Conservation (phyloP, 2,888 invertebrate genomes). For the Campoplex nolae region DNA sequence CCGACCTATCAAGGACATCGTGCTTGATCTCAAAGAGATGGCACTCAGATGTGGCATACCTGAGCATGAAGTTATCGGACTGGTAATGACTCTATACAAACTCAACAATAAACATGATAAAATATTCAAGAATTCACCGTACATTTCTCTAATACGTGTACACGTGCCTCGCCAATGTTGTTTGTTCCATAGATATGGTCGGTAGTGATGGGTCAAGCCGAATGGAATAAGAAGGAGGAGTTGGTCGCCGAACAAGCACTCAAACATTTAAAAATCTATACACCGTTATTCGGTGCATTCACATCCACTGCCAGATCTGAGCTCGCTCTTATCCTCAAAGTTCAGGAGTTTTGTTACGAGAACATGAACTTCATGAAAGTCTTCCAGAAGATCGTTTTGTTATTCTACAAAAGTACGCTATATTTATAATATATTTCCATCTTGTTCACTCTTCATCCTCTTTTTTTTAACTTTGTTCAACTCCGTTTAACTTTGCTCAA, state of each 20-base stretch:
- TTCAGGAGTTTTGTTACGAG: conserved; percentile 99
- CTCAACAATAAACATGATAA: neutral
- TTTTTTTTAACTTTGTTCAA: neutral
- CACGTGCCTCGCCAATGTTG: neutral
- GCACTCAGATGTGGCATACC: conserved; percentile 93
- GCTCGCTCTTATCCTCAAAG: conserved; percentile 94
- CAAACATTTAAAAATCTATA: conserved; percentile 94
- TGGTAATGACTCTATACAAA: conserved; percentile 86
- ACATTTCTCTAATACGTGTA: conserved; percentile 10
- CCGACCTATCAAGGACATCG: conserved; percentile 94
- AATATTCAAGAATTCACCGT: neutral
- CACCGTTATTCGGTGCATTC: conserved; percentile 94
- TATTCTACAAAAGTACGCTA: conserved; percentile 95
- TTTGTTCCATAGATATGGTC: conserved; percentile 91
- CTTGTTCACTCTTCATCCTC: conserved; percentile 11
- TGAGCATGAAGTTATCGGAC: conserved; percentile 95
- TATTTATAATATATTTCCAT: conserved; percentile 52
- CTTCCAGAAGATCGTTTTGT: conserved; percentile 98
- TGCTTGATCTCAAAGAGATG: conserved; percentile 94
- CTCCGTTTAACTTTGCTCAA: conserved; percentile 71
- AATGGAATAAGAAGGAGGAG: conserved; percentile 99
- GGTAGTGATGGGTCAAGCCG: conserved; percentile 97
- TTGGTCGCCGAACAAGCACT: conserved; percentile 97
- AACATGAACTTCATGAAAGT: conserved; percentile 99
- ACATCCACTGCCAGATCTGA: conserved; percentile 94